Percentiles rank a stretch among this genome's conserved stretches.
Evolutionary conservation across 2,888 invertebrate genomes (phyloP).

Genomic region (Microctonus hyperodae): DNA sequence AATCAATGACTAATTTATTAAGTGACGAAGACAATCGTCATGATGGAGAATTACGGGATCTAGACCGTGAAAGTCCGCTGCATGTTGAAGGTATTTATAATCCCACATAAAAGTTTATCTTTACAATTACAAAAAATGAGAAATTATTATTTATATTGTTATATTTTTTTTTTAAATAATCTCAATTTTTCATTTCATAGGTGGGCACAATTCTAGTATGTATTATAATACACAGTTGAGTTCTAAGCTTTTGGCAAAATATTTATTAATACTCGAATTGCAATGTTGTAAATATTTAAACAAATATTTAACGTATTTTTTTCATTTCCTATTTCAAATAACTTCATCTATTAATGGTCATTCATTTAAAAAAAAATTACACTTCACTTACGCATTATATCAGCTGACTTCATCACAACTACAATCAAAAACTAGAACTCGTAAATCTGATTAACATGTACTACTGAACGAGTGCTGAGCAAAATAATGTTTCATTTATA

Average conservation of each 20-base stretch:
- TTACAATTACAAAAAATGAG: neutral
- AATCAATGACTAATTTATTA: conserved; percentile 60
- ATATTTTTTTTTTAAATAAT: conserved; percentile 6
- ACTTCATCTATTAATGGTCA: neutral
- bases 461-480: neutral
- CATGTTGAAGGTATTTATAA: conserved; percentile 54
- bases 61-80: conserved; percentile 56
- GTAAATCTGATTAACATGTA: neutral
- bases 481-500: conserved; percentile 1
- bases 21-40: conserved; percentile 56
- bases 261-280: neutral
- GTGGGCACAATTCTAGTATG: conserved; percentile 54
- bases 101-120: conserved; percentile 8
- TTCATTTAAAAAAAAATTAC: neutral
- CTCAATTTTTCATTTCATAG: conserved; percentile 42
- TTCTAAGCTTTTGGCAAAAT: conserved; percentile 46
- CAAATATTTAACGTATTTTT: neutral
- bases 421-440: conserved; percentile 13
- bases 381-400: neutral
- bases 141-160: conserved; percentile 30
- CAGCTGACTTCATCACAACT: neutral
- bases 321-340: neutral
- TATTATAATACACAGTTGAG: conserved; percentile 49
- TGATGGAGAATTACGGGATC: conserved; percentile 46
- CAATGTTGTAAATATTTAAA: neutral